These are phyloP conservation scores for Morone saxatilis DNA, from an alignment of 2,113 vertebrate species.

Conservation along the genomic window DNA sequence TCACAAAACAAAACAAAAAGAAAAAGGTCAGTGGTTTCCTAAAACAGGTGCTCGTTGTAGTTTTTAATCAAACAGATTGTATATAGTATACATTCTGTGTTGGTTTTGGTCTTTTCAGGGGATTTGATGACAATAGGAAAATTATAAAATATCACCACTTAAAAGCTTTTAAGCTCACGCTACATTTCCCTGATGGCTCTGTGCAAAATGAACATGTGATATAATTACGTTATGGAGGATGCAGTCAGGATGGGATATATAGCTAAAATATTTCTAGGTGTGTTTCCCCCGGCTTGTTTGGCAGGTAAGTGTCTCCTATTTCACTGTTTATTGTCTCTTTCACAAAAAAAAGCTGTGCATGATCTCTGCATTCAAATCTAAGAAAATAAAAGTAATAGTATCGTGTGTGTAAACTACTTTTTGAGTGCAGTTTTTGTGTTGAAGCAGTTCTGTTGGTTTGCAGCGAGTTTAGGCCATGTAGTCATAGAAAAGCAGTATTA, in stretches of 20 bases:
- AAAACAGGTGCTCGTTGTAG: neutral
- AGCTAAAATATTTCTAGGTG: neutral
- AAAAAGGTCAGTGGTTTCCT: neutral
- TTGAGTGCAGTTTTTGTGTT: neutral
- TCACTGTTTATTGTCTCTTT: neutral
- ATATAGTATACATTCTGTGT: neutral
- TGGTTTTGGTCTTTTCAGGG: neutral
- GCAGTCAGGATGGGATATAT: neutral
- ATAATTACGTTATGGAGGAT: neutral
- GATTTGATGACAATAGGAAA: neutral
- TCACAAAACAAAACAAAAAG: too few species aligned
- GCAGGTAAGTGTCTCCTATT: neutral
- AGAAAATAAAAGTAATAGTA: neutral
- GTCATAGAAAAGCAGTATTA: neutral
- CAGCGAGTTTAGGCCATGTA: neutral
- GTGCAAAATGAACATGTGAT: slow-evolving; percentile 8
- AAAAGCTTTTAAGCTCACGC: neutral
- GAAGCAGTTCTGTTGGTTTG: neutral
- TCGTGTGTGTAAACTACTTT: neutral
- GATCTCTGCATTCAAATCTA: neutral
- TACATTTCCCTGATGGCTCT: slow-evolving; percentile 1
- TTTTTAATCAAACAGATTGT: neutral
- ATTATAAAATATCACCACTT: neutral
- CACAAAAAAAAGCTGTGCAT: neutral
- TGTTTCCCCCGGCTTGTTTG: neutral